Base-by-base conservation (phyloP, 2,888 invertebrate species). In the Vesta saturnalis region DNA sequence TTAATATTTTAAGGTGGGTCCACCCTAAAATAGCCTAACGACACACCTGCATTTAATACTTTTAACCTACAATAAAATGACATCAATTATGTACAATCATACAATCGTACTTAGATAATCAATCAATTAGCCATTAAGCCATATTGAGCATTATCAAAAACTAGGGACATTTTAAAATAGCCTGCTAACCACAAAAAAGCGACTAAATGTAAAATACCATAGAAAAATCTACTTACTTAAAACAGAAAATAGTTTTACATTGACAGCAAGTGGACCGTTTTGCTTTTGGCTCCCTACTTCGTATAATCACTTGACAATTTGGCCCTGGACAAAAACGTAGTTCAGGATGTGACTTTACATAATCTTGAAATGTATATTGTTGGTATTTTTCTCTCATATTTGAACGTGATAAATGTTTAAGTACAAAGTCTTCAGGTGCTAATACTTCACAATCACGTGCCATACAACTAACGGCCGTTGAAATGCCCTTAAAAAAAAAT, bases 361-460 rank as follows among this genome's bases (percentile, higher is more conserved):
- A 96, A 85, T 99, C 99, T 81, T 94, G 92, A 84, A 98, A 99
- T 80, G 96, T 93, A 83, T 97, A 96, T 78, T 95, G 94, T 81
- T 97, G 96, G 85, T 98, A 99, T 81, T 95, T 94, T 81, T 96
- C 95, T 72, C 96, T 87, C 81, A 96, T 87, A 55, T 90, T 88
- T 46, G 95, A 93, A 78, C 94, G 92, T 62, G 91, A 90, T 66
- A 98, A 88, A 80, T 96, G 89, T 66, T 92, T 92, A 67, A 97
- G 86, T 15, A 97, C 96, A 88, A 98, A 95, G 84, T 97, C 97
- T 86, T 98, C 98, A 5, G 97, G 96, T n/a, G 94, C 96, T 75
- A 97, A 87, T 46, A 98, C 92, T 82, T 93, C 92, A 85, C 99
- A 99, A 73, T 94, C 93, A 79, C 92, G 92, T 55, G 95, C 96